Base-by-base conservation (phyloP, 2,113 vertebrate species). In the Lepus europaeus region DNA sequence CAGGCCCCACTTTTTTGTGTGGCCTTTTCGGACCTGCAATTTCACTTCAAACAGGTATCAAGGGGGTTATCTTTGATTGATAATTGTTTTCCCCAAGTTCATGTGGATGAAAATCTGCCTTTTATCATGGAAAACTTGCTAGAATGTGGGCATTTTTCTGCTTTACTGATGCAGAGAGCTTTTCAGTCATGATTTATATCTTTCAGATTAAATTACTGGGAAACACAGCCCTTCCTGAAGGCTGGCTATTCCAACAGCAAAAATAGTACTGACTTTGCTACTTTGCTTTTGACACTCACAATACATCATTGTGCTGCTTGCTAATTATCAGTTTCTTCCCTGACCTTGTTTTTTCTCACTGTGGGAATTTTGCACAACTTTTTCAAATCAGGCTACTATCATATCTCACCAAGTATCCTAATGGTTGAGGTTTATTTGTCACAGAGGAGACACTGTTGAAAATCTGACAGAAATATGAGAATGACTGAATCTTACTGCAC, bases 121-220 rank as follows among this genome's bases (percentile, higher is more conserved):
- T 97, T 97, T 98, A 93, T 97, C 72, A 92, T 5, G 56, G 85
- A 96, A 95, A 96, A 78, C 36, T 97, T 96, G 22, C 85, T 95
- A 86, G 39, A 86, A 82, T 95, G 31, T 95, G 70, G 77, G 13
- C 78, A 89, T 96, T 97, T 97, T 81, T 97, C 88, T 96, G 87
- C 81, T 6, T 96, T 94, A 64, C 64, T 33, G 72, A 92, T 90
- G 25, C 56, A 93, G 53, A 90, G 27, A 83, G 69, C 20, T 96
- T 97, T 96, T 97, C 74, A 86, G 23, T 77, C 27, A 78, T 96
- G 79, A 93, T 74, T 97, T 97, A 73, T 89, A 29, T 91, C 45
- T 97, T 97, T 97, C 83, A 81, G 73, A 89, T 97, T 94, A 95
- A 94, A 89, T 97, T 94, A 96, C 22, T 76, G n/a, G 39, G 80